Base-by-base conservation (phyloP, 2,797 vertebrate species). In the Peromyscus aztecus region DNA sequence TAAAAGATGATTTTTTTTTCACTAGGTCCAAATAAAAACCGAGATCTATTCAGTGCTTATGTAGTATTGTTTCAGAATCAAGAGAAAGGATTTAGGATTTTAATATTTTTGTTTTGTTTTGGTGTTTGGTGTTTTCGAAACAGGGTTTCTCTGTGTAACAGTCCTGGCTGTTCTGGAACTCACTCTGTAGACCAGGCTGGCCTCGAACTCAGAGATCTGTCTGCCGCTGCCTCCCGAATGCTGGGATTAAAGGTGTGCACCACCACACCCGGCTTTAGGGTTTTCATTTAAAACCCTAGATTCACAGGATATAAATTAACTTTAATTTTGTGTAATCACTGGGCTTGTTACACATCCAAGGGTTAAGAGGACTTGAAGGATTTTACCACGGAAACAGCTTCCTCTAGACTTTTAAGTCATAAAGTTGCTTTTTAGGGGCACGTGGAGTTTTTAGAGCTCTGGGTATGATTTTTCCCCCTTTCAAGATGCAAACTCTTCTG, bases 231-330 rank as follows among this genome's bases (percentile, higher is more conserved):
- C 24, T 83, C 81, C 10, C 21, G 12, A 37, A 52, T 83, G 27
- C 27, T 12, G 24, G 16, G 1, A 63, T 46, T 40, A 83, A 43
- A 63, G 59, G 16, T 31, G 27, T 11, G 1, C 43, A 3, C 17
- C 27, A 21, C 57, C 57, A 12, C 9, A 0, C 27, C 40, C 11
- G 11, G 5, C 9, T 90, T 69, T 49, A 85, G 81, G 59, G 80
- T 80, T 96, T 96, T 96, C 81, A 96, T 94, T 87, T 52, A 69
- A 90, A 96, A 94, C 21, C 40, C 49, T 78, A 81, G 61, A 43
- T 52, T 94, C 77, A 69, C 5, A 43, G 37, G 4, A 52, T 86
- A 63, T 23, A 55, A 19, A 24, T 2, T 21, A 46, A 13, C 77
- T 94, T 10, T 65, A 86, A 89, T 90, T 91, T 89, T 43, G 59